phyloP scores from a whole-genome alignment of 2,888 invertebrate species.

The Athalia cordata region DNA sequence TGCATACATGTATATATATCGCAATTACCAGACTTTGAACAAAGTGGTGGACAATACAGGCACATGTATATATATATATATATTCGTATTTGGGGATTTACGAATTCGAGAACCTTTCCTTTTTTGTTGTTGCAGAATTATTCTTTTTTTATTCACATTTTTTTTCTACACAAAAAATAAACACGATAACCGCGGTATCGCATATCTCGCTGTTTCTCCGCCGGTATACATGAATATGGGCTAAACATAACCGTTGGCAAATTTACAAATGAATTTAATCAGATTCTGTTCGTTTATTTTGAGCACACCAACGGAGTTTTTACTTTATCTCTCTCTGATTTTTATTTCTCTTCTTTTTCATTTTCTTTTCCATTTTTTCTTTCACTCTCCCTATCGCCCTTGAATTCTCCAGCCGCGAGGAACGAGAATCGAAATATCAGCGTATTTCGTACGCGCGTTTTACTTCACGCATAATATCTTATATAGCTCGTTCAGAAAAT shows the following conservation, averaged over 20 bases:
- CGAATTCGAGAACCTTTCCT: neutral
- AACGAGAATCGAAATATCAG: neutral
- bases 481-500: too few relatives aligned
- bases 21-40: conserved; percentile 26
- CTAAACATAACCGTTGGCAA: neutral
- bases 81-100: conserved; percentile 3
- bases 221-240: neutral
- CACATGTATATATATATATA: too few relatives aligned
- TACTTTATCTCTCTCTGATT: neutral
- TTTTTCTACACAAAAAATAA: too few relatives aligned
- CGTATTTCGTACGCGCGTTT: too few relatives aligned
- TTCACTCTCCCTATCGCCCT: too few relatives aligned
- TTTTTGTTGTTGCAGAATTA: too few relatives aligned
- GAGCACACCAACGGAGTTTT: neutral
- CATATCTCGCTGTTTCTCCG: neutral
- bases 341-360: too few relatives aligned
- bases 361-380: too few relatives aligned
- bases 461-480: too few relatives aligned
- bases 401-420: neutral
- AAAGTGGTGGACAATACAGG: neutral
- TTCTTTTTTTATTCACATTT: too few relatives aligned
- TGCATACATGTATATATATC: too few relatives aligned
- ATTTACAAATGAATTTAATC: neutral
- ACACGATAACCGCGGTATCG: neutral
- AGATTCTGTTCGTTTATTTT: conserved; percentile 7